Percentiles rank a stretch among this genome's conserved stretches.
Conservation (phyloP, 2,888 invertebrate genomes). For the Drosophila silvestris region DNA sequence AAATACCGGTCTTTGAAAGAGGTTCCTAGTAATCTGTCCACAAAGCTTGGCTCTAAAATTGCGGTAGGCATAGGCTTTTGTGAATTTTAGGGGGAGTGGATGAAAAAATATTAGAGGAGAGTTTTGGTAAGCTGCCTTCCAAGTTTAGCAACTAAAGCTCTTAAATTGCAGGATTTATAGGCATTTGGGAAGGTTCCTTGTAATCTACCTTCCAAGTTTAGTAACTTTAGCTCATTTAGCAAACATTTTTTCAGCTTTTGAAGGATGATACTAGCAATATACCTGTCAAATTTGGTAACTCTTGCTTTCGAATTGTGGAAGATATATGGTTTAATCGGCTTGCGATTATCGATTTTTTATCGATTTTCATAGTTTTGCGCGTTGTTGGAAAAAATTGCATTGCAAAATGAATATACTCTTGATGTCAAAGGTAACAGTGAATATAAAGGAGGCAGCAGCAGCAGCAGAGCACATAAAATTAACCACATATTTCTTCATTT, state of each 20-base stretch:
- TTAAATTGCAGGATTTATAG: too few species aligned
- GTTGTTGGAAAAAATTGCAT: neutral
- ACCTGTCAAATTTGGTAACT: neutral
- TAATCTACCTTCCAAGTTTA: neutral
- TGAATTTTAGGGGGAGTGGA: too few species aligned
- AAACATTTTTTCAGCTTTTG: neutral
- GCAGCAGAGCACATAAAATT: constrained; percentile 81
- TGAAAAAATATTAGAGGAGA: too few species aligned
- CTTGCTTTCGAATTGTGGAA: too few species aligned
- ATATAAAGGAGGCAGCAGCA: constrained; percentile 69
- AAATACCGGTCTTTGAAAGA: neutral
- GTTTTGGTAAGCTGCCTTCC: too few species aligned
- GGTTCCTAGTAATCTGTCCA: neutral
- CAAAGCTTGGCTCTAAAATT: too few species aligned
- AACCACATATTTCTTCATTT: constrained; percentile 84
- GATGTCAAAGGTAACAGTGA: neutral
- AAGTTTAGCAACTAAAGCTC: too few species aligned
- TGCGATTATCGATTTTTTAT: neutral
- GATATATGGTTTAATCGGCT: too few species aligned
- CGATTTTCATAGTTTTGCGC: accelerated
- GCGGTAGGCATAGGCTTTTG: too few species aligned
- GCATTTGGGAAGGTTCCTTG: too few species aligned
- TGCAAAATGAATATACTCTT: neutral
- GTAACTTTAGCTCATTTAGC: neutral
- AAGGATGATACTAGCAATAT: too few species aligned